phyloP scores from a whole-genome alignment of 1,140 invertebrate genomes.

The Aphelenchoides besseyi region DNA sequence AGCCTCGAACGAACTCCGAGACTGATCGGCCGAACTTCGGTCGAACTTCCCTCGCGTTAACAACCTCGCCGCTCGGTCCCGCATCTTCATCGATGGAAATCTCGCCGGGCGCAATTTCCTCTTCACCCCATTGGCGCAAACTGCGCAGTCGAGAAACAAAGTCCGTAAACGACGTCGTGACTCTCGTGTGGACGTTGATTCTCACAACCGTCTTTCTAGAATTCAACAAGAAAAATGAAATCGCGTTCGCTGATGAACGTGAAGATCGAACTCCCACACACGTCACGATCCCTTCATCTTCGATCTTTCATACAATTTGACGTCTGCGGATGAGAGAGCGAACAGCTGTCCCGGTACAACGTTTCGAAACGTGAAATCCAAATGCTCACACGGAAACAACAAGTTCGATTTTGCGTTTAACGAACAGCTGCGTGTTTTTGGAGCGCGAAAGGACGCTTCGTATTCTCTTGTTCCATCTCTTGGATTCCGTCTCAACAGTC shows the following conservation, averaged over 20 bases:
- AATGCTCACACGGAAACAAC: too few relatives aligned
- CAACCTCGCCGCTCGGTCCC: background rate
- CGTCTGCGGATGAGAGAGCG: too few relatives aligned
- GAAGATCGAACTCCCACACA: background rate
- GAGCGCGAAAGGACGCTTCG: too few relatives aligned
- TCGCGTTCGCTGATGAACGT: background rate
- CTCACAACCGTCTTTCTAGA: background rate
- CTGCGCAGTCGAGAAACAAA: background rate
- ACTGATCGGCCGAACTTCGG: slow-evolving; percentile 7
- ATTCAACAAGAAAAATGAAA: background rate
- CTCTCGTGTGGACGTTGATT: too few relatives aligned
- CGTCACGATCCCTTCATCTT: slow-evolving; percentile 23
- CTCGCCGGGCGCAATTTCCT: background rate
- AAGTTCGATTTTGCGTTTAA: too few relatives aligned
- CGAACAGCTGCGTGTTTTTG: too few relatives aligned
- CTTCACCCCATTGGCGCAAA: background rate
- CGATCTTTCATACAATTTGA: too few relatives aligned
- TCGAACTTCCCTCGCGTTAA: background rate
- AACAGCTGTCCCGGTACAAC: too few relatives aligned
- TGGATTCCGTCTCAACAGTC: too few relatives aligned
- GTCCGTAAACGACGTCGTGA: background rate
- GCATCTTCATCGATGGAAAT: background rate
- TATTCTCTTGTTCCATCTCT: too few relatives aligned
- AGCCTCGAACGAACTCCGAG: background rate
- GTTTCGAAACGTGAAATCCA: too few relatives aligned